Evolutionary conservation across 2,888 invertebrate species (phyloP), one percentile per base, ranked within the genome.

Genomic region (Steinernema scapterisci): DNA sequence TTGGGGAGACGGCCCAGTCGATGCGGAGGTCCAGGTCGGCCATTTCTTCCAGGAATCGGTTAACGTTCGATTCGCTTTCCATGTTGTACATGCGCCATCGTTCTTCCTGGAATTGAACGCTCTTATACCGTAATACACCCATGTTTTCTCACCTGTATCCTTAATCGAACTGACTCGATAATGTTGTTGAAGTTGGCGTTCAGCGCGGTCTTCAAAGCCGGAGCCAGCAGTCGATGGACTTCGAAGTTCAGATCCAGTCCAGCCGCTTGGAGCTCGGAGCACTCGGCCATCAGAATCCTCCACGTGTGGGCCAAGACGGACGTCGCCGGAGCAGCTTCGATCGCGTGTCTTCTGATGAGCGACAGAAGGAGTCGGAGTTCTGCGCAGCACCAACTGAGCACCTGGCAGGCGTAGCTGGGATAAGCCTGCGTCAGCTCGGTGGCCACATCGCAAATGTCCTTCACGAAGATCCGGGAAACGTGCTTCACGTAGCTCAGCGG

Each of bases 211-310:
- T 91, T 92, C 71, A 95, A 90, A 0, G 94, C 93, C 13, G 91
- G 91, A 78, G 94, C 91, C 76, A 97, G 89, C 78, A 94, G 91
- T 27, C 93, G 93, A 87, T 96, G 94, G 83, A 97, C 90, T 88
- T 94, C 93, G 88, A 95, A 97, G 79, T 93, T 92, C 76, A 97
- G 90, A 89, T 97, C 97, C 83, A 97, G 31, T 9, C 51, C 51
- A n/a, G 48, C 48, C 0, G 75, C 77, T 0, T 80, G 81, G 73
- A 86, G 75, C 19, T 82, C 80, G 9, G 84, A 81, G 80, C 84
- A 85, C 27, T 83, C 82, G 27, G 76, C 71, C 79, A 83, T 78
- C 72, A 86, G 78, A 74, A 85, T 83, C 45, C 82, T 76, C 86
- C 86, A 86, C 5, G 86, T 84, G 45, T 79, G 80, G 11, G 78